These are phyloP conservation scores for Agriotes lineatus DNA, from an alignment of 2,888 invertebrate genomes.

Conservation along the genomic window DNA sequence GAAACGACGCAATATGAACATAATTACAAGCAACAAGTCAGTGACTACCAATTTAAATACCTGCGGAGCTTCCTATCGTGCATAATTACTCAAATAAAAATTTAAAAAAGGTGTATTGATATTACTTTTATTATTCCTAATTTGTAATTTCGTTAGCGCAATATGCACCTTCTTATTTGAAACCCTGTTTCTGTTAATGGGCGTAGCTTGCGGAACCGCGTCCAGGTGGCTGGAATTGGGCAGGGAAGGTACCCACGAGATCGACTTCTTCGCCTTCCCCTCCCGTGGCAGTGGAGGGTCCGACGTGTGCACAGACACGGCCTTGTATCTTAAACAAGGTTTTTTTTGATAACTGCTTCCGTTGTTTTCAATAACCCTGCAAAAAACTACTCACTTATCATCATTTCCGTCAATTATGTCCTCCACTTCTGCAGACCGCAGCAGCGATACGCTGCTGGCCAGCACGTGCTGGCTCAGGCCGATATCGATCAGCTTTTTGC, in stretches of 20 bases:
- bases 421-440: conserved; percentile 94
- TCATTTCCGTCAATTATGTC: conserved; percentile 98
- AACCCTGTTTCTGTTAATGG: conserved; percentile 94
- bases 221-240: conserved; percentile 98
- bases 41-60: no score
- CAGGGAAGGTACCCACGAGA: conserved; percentile 95
- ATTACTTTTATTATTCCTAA: no score
- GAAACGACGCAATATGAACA: no score
- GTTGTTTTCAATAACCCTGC: no score
- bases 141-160: no score
- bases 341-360: no score
- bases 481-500: conserved; percentile 91
- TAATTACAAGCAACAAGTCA: no score
- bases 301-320: conserved; percentile 90
- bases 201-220: conserved; percentile 99
- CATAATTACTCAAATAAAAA: no score
- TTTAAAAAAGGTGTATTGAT: no score
- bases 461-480: conserved; percentile 94
- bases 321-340: conserved; percentile 94
- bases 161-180: conserved; percentile 94
- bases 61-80: no score
- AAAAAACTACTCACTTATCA: conserved; percentile 77
- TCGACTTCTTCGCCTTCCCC: conserved; percentile 86
- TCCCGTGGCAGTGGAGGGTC: conserved; percentile 88
- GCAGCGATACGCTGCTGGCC: conserved; percentile 95